Conservation (phyloP, 2,113 vertebrate genomes). For the Zosterops hypoxanthus region DNA sequence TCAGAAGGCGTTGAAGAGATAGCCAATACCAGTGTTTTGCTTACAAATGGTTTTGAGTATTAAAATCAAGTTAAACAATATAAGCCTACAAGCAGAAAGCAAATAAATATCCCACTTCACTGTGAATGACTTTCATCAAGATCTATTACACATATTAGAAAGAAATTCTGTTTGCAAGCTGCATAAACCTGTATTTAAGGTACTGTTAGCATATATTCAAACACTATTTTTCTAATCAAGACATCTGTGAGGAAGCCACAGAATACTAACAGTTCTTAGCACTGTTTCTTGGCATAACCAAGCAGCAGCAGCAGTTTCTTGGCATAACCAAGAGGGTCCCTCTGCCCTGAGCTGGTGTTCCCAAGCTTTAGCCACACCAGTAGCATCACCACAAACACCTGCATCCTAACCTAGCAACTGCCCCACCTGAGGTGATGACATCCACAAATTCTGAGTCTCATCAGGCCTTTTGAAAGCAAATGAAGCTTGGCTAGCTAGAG, state of each 20-base stretch:
- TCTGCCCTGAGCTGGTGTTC: not conserved
- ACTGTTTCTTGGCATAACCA: not conserved
- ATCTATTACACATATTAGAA: not conserved
- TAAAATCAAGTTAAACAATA: not conserved
- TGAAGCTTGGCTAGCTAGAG: not conserved
- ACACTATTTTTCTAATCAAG: constrained; percentile 26
- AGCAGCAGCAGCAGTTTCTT: not conserved
- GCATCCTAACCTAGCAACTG: not conserved
- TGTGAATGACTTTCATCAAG: constrained; percentile 11
- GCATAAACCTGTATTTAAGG: constrained; percentile 20
- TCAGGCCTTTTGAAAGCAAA: not conserved
- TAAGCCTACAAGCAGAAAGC: not conserved
- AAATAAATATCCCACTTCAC: constrained; percentile 28
- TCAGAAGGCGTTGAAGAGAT: not conserved
- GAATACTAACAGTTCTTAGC: not conserved
- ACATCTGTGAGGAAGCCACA: not conserved
- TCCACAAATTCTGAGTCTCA: not conserved
- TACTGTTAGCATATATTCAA: constrained; percentile 15
- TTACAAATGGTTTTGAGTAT: not conserved
- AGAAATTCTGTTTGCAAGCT: constrained; percentile 7
- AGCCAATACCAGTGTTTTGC: not conserved
- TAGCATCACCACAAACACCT: not conserved
- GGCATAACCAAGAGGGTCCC: not conserved
- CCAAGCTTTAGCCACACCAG: not conserved
- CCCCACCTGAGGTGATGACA: not conserved